These are phyloP conservation scores for Triplophysa dalaica DNA, from an alignment of 2,113 vertebrate genomes.

Conservation along the genomic window DNA sequence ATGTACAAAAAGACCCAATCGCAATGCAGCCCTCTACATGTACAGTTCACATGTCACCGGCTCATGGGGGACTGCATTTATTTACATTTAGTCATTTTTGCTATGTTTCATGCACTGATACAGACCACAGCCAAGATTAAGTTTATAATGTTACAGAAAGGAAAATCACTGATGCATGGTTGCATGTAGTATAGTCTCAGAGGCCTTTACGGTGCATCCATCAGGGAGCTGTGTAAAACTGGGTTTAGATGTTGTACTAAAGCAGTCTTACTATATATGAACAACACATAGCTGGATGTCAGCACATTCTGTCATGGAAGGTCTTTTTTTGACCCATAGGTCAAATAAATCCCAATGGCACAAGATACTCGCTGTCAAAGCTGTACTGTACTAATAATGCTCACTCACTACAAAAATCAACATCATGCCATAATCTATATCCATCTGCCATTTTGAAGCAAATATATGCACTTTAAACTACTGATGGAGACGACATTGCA, in stretches of 20 bases:
- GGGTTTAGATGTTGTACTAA: conserved; percentile 19
- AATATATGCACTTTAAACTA: no score
- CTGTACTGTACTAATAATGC: not conserved
- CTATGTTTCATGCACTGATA: not conserved
- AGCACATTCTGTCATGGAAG: conserved; percentile 31
- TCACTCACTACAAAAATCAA: not conserved
- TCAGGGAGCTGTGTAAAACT: conserved; percentile 17
- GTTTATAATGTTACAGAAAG: not conserved
- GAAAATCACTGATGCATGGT: not conserved
- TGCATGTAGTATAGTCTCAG: not conserved
- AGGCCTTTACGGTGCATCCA: not conserved
- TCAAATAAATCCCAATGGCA: conserved; percentile 11
- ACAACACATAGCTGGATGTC: not conserved
- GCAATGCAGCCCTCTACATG: not conserved
- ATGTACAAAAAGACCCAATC: not conserved
- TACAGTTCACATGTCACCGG: not conserved
- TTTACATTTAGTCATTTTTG: no score
- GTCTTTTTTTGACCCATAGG: conserved; percentile 10
- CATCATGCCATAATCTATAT: conserved; percentile 14
- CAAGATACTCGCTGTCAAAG: conserved; percentile 18
- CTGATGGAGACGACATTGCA: no score
- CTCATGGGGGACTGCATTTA: not conserved
- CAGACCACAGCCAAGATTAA: not conserved
- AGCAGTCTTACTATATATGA: not conserved
- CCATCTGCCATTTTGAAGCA: conserved; percentile 7